These are phyloP conservation scores for Drosophila pullipes DNA, from an alignment of 2,888 invertebrate genomes.

Conservation along the genomic window DNA sequence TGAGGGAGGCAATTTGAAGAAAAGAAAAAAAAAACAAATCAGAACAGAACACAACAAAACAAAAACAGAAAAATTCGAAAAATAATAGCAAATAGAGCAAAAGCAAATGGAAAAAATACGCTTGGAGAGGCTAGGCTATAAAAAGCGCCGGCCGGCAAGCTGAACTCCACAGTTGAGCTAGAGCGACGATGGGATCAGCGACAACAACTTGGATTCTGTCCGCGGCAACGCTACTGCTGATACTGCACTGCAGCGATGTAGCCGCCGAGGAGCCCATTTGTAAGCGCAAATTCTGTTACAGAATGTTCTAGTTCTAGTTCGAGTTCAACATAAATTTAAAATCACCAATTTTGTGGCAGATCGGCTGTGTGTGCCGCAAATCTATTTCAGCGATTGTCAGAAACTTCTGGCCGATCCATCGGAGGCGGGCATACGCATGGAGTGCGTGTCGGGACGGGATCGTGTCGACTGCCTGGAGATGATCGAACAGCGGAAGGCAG, in stretches of 20 bases:
- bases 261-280: constrained; percentile 73
- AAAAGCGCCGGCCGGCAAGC: constrained; percentile 65
- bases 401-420: constrained; percentile 85
- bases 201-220: constrained; percentile 40
- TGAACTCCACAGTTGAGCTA: constrained; percentile 65
- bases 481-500: constrained; percentile 91
- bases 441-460: constrained; percentile 91
- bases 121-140: constrained; percentile 47
- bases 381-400: constrained; percentile 88
- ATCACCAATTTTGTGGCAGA: constrained; percentile 85
- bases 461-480: constrained; percentile 89
- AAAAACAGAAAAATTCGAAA: constrained; percentile 16
- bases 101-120: neutral
- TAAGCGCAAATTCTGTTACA: constrained; percentile 26
- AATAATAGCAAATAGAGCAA: constrained; percentile 44
- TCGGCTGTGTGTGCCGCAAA: constrained; percentile 91
- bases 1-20: neutral
- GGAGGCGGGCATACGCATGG: constrained; percentile 87
- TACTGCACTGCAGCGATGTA: constrained; percentile 26
- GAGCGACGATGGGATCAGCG: constrained; percentile 38
- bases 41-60: constrained; percentile 21
- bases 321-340: neutral
- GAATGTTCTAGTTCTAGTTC: neutral
- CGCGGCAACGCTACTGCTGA: constrained; percentile 33
- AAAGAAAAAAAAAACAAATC: constrained; percentile 2